Percentiles rank a stretch among this genome's conserved stretches.
Evolutionary conservation across 2,113 vertebrate species (phyloP).

Genomic region (Alethe castanea): DNA sequence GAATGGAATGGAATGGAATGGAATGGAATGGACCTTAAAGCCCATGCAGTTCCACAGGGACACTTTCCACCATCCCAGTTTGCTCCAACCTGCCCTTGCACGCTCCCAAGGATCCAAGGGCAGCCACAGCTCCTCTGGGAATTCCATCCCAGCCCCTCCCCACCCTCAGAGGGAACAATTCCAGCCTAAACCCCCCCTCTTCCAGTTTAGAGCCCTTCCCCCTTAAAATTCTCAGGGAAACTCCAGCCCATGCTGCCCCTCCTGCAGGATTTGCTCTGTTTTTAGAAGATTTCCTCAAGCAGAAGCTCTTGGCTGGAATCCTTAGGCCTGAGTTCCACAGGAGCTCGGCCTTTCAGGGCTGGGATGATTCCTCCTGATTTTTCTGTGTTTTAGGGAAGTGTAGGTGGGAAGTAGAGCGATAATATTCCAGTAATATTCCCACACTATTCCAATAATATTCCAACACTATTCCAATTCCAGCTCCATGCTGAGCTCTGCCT

Average conservation of each 20-base stretch:
- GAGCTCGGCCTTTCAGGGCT: background rate
- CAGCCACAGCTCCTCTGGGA: background rate
- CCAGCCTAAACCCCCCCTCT: background rate
- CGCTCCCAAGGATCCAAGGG: background rate
- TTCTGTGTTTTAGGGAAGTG: background rate
- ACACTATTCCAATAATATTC: no score
- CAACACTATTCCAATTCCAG: background rate
- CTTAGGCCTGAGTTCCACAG: background rate
- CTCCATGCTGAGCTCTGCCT: background rate
- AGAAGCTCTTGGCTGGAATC: background rate
- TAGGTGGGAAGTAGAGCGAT: background rate
- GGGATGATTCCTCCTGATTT: background rate
- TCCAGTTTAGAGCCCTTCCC: background rate
- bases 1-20: background rate
- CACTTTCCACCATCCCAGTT: background rate
- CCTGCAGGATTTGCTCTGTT: background rate
- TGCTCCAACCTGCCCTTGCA: background rate
- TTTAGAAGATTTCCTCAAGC: background rate
- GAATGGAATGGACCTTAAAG: background rate
- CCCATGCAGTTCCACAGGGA: background rate
- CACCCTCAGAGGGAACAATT: background rate
- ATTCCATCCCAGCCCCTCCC: background rate
- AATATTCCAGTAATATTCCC: no score
- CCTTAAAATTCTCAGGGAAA: background rate
- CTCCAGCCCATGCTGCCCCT: background rate